Conservation (phyloP, 1,140 invertebrate species). For the Helicoverpa armigera region DNA sequence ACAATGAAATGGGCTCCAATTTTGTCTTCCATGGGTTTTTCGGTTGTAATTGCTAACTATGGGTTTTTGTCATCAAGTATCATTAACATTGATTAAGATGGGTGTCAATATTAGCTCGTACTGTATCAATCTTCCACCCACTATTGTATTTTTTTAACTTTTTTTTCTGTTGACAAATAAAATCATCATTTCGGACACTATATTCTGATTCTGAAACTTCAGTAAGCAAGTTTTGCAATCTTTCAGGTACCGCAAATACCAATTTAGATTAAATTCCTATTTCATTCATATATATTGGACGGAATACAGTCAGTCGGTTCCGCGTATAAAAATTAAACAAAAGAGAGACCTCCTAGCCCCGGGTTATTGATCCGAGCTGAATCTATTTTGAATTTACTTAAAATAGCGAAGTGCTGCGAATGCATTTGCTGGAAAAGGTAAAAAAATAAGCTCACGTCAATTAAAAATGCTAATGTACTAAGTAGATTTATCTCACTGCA, state of each 20-base stretch:
- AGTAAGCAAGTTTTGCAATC: neutral
- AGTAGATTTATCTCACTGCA: conserved; percentile 23
- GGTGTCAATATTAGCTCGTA: too few relatives aligned
- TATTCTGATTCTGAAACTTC: neutral
- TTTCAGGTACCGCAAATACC: neutral
- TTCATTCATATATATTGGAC: conserved; percentile 28
- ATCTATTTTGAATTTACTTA: conserved; percentile 61
- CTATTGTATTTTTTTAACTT: too few relatives aligned
- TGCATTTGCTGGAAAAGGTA: conserved; percentile 51
- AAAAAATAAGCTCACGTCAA: conserved; percentile 22
- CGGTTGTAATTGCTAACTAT: too few relatives aligned
- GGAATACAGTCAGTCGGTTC: conserved; percentile 23
- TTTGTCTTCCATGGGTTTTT: too few relatives aligned
- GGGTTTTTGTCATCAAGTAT: too few relatives aligned
- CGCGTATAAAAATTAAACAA: conserved; percentile 58
- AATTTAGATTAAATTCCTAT: conserved; percentile 20
- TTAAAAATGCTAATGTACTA: conserved; percentile 17
- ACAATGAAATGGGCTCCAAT: neutral
- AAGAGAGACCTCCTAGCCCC: conserved; percentile 57
- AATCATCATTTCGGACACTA: too few relatives aligned
- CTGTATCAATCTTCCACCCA: too few relatives aligned
- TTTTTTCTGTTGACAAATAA: too few relatives aligned
- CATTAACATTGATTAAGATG: too few relatives aligned
- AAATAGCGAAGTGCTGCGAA: conserved; percentile 58
- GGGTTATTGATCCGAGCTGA: conserved; percentile 66